Evolutionary conservation across 2,888 invertebrate species (phyloP).

Genomic region (Antheraea assamensis): DNA sequence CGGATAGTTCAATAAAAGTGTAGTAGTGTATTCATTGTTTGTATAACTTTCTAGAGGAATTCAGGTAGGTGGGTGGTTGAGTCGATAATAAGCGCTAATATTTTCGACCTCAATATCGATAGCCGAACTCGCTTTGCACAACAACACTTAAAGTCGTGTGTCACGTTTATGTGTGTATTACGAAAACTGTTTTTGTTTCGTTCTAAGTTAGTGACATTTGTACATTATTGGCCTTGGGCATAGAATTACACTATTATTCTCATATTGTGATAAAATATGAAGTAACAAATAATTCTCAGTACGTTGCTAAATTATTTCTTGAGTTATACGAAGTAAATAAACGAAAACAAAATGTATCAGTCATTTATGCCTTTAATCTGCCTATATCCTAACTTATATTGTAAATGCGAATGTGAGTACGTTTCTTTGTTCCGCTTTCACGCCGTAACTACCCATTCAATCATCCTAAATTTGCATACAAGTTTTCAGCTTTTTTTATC

Average conservation of each 20-base stretch:
- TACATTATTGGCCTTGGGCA: background rate
- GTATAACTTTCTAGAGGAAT: constrained; percentile 70
- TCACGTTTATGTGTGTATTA: constrained; percentile 10
- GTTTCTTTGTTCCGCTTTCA: too few species aligned
- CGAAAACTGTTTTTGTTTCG: background rate
- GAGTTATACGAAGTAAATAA: background rate
- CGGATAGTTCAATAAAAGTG: constrained; percentile 61
- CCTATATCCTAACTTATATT: too few species aligned
- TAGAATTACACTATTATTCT: background rate
- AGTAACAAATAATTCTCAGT: background rate
- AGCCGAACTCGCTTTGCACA: constrained; percentile 28
- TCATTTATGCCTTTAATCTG: too few species aligned
- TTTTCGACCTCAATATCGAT: constrained; percentile 60
- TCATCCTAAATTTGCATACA: too few species aligned
- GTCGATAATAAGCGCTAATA: constrained; percentile 65
- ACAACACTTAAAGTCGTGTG: constrained; percentile 16
- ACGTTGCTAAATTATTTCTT: background rate
- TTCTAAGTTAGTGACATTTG: background rate
- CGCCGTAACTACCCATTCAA: too few species aligned
- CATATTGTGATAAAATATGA: background rate
- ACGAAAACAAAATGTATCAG: too few species aligned
- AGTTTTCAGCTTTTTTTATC: too few species aligned
- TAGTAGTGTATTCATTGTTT: constrained; percentile 43
- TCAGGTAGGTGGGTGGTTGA: constrained; percentile 44
- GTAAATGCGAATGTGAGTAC: too few species aligned